Evolutionary conservation across 2,113 vertebrate genomes (phyloP), one percentile per base, ranked within the genome.

Genomic region (Chlorodrepanis virens): DNA sequence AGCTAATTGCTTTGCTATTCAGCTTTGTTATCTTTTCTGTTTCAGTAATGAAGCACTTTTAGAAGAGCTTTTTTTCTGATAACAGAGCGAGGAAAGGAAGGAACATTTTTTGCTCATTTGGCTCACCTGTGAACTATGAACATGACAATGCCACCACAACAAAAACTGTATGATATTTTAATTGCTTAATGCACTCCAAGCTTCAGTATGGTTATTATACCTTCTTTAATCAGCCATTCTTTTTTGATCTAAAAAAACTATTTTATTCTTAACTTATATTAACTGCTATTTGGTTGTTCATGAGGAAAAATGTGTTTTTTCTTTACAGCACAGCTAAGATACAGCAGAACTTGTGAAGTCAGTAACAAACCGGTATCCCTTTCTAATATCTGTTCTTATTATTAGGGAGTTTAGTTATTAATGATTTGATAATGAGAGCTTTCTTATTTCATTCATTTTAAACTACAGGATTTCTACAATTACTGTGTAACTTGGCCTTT

Each of bases 1-100:
- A 91, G 77, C 63, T 95, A 93, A 94, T 61, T 68, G 87, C 54
- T 91, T 95, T 93, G 57, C 64, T 82, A 50, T 70, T 89, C 60
- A 61, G 65, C 67, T 86, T 93, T 69, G 77, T 89, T 83, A 87
- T 61, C 52, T 78, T 77, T 96, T 37, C 52, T 67, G 76, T 53
- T 94, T 84, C 49, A n/a, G 21, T 87, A 86, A 94, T 10, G 11
- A 92, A 76, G 29, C 14, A 44, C n/a, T 80, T 90, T 52, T 9
- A 76, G 20, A 44, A 44, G 22, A 31, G 18, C 28, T 63, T 63
- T 42, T n/a, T 93, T 70, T 81, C 39, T 31, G 18, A 69, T 75
- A 80, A 69, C n/a, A 60, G 44, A 87, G 18, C 0, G 2, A 80
- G 78, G 83, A 89, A 87, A 83, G 49, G 24, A 67, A 70, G 45